These are phyloP conservation scores for Muntiacus muntjak DNA, from an alignment of 2,113 vertebrate genomes.

Conservation along the genomic window DNA sequence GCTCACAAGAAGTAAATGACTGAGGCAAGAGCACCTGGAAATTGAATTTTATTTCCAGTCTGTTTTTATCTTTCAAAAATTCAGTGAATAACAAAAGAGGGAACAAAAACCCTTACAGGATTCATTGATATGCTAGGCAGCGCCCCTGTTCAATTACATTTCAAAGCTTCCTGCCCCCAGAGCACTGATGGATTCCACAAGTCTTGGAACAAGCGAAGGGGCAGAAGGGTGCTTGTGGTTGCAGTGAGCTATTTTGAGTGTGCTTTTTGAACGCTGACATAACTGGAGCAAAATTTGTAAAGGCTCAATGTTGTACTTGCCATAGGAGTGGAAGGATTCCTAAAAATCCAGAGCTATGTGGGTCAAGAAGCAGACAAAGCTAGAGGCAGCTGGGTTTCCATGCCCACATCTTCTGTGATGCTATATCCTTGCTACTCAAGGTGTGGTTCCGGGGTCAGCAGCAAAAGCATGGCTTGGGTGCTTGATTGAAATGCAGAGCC, in stretches of 20 bases:
- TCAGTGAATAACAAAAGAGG: not conserved
- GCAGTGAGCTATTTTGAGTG: slow-evolving; percentile 54
- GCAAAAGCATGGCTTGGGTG: not conserved
- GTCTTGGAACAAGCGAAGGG: slow-evolving; percentile 48
- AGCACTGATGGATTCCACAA: slow-evolving; percentile 26
- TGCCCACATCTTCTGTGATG: not conserved
- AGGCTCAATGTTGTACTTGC: slow-evolving; percentile 16
- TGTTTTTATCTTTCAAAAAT: not conserved
- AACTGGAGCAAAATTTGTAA: slow-evolving; percentile 58
- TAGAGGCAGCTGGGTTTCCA: not conserved
- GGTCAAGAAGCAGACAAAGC: not conserved
- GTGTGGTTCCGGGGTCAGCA: not conserved
- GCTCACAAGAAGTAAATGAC: not conserved
- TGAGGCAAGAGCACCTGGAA: not conserved
- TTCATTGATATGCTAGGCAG: slow-evolving; percentile 41
- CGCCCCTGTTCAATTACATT: slow-evolving; percentile 36
- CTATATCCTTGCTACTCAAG: not conserved
- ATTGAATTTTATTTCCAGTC: slow-evolving; percentile 33
- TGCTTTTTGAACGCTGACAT: slow-evolving; percentile 50
- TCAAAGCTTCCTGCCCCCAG: not conserved
- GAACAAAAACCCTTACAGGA: not conserved
- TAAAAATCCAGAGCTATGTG: not conserved
- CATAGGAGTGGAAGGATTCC: slow-evolving; percentile 53
- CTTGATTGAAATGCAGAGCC: not conserved
- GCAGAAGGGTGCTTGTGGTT: slow-evolving; percentile 33